These are phyloP conservation scores for Aegypius monachus DNA, from an alignment of 2,113 vertebrate genomes.

Conservation along the genomic window DNA sequence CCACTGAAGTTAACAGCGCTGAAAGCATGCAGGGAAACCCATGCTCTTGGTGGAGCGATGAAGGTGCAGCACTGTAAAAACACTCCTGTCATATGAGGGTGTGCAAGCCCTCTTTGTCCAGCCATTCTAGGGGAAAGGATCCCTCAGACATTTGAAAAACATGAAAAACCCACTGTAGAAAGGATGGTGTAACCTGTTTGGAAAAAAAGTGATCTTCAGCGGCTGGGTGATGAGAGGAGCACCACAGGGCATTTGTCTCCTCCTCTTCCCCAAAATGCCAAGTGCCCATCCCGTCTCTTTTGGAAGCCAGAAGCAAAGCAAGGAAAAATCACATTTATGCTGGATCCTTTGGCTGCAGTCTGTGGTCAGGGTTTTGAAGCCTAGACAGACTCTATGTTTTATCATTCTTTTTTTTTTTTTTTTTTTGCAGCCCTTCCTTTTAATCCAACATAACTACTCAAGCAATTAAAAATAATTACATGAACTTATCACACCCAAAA, in stretches of 20 bases:
- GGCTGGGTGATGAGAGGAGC: background rate
- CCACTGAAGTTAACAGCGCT: background rate
- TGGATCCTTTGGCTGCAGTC: background rate
- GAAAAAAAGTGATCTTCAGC: background rate
- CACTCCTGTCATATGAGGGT: background rate
- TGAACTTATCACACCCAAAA: background rate
- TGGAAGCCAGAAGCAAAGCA: background rate
- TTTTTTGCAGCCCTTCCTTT: background rate
- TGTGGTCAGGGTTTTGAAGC: background rate
- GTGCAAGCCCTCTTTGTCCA: background rate
- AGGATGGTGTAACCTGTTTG: background rate
- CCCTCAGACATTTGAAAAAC: background rate
- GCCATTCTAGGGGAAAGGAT: background rate
- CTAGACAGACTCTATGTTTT: background rate
- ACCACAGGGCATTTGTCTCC: background rate
- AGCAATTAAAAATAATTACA: background rate
- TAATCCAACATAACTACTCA: background rate
- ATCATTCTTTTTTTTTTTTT: background rate
- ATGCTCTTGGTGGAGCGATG: background rate
- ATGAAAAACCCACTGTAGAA: background rate
- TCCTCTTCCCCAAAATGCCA: background rate
- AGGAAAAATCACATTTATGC: background rate
- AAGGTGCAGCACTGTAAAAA: background rate
- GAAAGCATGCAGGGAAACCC: background rate
- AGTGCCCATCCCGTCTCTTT: background rate